Base-by-base conservation (phyloP, 1,140 invertebrate genomes). In the Zaprionus gabonicus region DNA sequence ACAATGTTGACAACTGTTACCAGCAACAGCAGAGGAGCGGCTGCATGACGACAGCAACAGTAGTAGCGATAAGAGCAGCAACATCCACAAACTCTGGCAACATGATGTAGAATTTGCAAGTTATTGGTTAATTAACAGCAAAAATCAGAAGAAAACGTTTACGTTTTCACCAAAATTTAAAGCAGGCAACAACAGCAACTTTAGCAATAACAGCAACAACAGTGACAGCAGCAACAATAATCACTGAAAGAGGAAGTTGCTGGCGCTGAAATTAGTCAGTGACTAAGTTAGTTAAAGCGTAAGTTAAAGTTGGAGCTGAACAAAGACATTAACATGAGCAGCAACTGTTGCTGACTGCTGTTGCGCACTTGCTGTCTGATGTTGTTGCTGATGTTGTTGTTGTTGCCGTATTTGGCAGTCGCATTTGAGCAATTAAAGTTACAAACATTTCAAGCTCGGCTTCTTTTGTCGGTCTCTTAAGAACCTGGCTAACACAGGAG, bases 381-480 rank as follows among this genome's bases (percentile, higher is more conserved):
- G 64, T 31, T 51, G 44, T 4, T 34, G n/a, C 12, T 38, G 36
- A 2, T 38, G 36, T 27, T 27, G 27, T 7, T 28, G 28, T 28
- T 28, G 6, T 28, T 28, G 28, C 28, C 7, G 28, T 9, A 88
- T 87, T 88, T 78, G 81, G 84, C 78, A 70, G 53, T 57, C 64
- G 66, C 78, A 88, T 84, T 87, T 84, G 80, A 63, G 83, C 83
- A 87, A 87, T 87, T 87, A 87, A 87, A 87, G 88, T 87, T 87
- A 84, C 84, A 87, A 84, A 81, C 74, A 82, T 88, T 87, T 84
- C 84, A 80, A 72, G 70, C 84, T 76, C 85, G 81, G 71, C 74
- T 60, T 69, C 81, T 81, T 87, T 87, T 88, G 83, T 87, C 84
- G 83, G 77, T 69, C 68, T 81, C 74, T 88, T 82, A 87, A 84